Base-by-base conservation (phyloP, 2,797 vertebrate genomes). In the Danio albolineatus region DNA sequence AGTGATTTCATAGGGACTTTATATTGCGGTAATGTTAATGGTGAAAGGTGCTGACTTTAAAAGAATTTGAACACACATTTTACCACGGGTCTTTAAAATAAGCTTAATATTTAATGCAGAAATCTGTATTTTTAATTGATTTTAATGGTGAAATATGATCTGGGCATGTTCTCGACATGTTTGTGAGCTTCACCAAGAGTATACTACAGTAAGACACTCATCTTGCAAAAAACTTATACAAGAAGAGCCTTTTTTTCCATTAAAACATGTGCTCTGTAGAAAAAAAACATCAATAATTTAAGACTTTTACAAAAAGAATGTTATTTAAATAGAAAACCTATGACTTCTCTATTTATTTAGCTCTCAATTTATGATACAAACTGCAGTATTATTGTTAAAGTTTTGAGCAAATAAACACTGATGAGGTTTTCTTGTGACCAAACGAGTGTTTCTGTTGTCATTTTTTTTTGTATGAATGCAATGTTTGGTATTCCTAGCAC, bases 321-420 rank as follows among this genome's bases (percentile, higher is more conserved):
- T 61, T 51, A 39, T 70, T 60, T 16, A 60, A 61, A 49, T 51
- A 9, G 14, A 78, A 70, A 62, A 72, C 67, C 57, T 62, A 10
- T 71, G 76, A 79, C 57, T 44, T 7, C 3, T 62, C 56, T 54
- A 53, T 49, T 53, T 16, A 44, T 53, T 49, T 53, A 51, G n/a
- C 46, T 79, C 10, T n/a, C 49, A n/a, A 69, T 39, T 14, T 67
- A 16, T 41, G 57, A 36, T 60, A 56, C 19, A 12, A 38, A 61
- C 12, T 61, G 51, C 66, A 51, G 46, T 78, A 53, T 62, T 78
- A 41, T 78, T 69, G 28, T 65, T 54, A 10, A 48, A 49, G 46
- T 64, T 16, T 72, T 38, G 38, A 72, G 46, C 5, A 64, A 79
- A 79, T 72, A 17, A 79, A 53, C 14, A 10, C 17, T 64, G 60